Base-by-base conservation (phyloP, 2,888 invertebrate genomes). In the Yponomeuta cagnagella region DNA sequence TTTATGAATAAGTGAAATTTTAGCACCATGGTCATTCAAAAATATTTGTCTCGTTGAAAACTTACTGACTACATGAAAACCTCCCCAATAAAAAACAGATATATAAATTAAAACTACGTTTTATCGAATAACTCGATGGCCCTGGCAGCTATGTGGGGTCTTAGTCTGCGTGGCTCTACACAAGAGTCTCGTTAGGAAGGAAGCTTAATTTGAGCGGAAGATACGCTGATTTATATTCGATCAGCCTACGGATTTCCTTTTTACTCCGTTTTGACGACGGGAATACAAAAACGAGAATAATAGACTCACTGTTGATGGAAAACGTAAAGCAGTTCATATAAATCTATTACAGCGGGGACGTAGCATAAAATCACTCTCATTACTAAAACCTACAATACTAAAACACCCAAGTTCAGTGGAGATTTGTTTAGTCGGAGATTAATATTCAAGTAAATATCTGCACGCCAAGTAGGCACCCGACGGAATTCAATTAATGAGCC, bases 161-260 rank as follows among this genome's bases (percentile, higher is more conserved):
- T 52, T 12, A 52, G 15, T 58, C 12, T 12, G 15, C 15, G 15
- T 15, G 52, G 52, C 52, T 15, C 52, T 58, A 58, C 52, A 52
- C 52, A 66, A 66, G 33, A 33, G 37, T 37, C 10, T 67, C 5
- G 37, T 67, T 37, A 67, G 31, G n/a, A 43, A 67, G 52, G 43
- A 67, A 3, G 37, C 31, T 10, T 68, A 52, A 48, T 52, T 52
- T 48, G 31, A 68, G 52, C 52, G 52, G 30, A 68, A 52, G 48
- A 30, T 31, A 23, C 76, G 75, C 80, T 81, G 82, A 84, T 84
- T 86, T 85, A 84, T 84, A 82, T 82, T 83, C 83, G 76, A 84
- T 84, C 82, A 77, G 82, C 81, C 68, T 37, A n/a, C n/a, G 68
- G 68, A 68, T 10, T 68, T 48, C 68, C 79, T 77, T 81, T 81